Conservation (phyloP, 2,888 invertebrate species). For the Phaedon cochleariae region DNA sequence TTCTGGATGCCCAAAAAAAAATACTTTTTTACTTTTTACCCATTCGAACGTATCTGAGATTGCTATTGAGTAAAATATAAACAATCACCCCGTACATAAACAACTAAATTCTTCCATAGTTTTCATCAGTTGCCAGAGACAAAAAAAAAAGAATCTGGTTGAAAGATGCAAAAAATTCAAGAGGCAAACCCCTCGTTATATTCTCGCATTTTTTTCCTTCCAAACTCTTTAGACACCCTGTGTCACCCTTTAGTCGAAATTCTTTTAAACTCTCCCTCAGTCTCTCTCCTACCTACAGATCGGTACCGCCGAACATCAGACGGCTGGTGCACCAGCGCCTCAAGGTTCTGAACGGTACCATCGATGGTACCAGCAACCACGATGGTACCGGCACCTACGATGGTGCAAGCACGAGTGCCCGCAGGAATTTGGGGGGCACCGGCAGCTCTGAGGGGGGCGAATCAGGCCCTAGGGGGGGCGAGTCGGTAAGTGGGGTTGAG, state of each 20-base stretch:
- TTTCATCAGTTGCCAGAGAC: too few relatives aligned
- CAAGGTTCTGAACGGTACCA: neutral
- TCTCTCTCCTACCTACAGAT: neutral
- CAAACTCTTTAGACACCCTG: neutral
- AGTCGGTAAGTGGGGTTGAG: neutral
- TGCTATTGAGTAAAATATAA: too few relatives aligned
- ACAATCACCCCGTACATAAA: too few relatives aligned
- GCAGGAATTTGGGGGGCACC: neutral
- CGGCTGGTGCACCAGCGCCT: constrained; percentile 32
- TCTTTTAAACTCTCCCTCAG: neutral
- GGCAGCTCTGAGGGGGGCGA: neutral
- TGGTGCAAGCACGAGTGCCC: too few relatives aligned
- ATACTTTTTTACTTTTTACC: too few relatives aligned
- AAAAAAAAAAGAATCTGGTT: too few relatives aligned
- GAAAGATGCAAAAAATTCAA: too few relatives aligned
- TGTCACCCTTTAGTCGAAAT: neutral
- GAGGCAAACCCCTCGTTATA: too few relatives aligned
- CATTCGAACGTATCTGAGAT: too few relatives aligned
- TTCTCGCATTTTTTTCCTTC: neutral
- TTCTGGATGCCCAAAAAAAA: too few relatives aligned
- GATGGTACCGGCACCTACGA: too few relatives aligned
- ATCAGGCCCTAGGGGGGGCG: neutral
- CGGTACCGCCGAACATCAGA: constrained; percentile 43
- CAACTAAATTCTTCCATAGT: too few relatives aligned
- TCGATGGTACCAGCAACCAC: neutral